Conservation (phyloP, 2,888 invertebrate genomes). For the Mayetiola destructor region DNA sequence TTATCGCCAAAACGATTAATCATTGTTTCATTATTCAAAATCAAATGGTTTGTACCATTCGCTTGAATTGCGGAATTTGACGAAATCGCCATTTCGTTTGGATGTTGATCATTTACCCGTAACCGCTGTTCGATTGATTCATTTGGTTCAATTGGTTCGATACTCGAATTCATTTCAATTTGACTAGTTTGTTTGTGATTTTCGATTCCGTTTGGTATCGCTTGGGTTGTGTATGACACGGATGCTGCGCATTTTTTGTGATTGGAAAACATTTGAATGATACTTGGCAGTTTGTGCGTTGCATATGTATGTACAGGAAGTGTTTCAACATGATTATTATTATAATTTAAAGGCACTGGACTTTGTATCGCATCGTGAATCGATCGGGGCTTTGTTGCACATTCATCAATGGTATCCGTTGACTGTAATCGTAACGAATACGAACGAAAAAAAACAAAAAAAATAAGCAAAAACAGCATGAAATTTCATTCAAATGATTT, state of each 20-base stretch:
- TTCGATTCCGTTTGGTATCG: neutral
- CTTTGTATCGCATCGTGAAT: neutral
- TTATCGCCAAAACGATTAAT: neutral
- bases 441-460: neutral
- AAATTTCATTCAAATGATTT: no score
- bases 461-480: no score
- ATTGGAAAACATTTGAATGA: constrained; percentile 7
- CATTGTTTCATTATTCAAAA: neutral
- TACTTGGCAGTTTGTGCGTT: constrained; percentile 5
- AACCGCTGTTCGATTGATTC: no score
- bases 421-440: neutral
- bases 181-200: neutral
- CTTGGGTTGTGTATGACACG: neutral
- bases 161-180: neutral
- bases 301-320: neutral
- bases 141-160: neutral
- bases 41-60: neutral
- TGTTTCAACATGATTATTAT: neutral
- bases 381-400: neutral
- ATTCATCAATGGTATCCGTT: neutral
- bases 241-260: neutral
- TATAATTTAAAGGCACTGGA: neutral
- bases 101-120: neutral
- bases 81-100: neutral
- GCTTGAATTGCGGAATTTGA: neutral